Conservation (phyloP, 2,113 vertebrate species). For the Cyprinus carpio region DNA sequence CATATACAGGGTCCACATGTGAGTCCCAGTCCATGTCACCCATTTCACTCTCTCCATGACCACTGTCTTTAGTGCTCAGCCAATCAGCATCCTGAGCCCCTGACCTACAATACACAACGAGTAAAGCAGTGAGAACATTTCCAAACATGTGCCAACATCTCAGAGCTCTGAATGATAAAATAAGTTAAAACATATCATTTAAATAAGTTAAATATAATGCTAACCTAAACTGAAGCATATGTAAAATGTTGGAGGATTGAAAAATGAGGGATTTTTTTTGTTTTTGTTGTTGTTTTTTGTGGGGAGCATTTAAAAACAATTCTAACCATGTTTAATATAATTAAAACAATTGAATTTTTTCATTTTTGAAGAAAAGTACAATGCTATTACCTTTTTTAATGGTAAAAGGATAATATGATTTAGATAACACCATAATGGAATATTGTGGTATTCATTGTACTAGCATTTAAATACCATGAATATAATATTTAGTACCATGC, state of each 20-base stretch:
- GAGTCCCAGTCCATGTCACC: constrained; percentile 85
- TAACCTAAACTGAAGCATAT: background rate
- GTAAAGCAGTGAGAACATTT: background rate
- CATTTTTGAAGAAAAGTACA: background rate
- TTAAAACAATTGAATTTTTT: no score
- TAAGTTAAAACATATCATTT: background rate
- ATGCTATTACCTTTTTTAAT: background rate
- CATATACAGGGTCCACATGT: constrained; percentile 81
- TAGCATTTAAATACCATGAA: background rate
- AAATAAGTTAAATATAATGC: background rate
- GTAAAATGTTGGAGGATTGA: background rate
- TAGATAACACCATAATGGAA: background rate
- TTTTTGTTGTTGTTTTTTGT: background rate
- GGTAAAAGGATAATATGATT: background rate
- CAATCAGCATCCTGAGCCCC: constrained; percentile 80
- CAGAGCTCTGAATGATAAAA: background rate
- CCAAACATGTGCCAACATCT: background rate
- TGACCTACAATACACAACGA: constrained; percentile 70
- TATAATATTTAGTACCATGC: background rate
- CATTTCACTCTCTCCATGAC: constrained; percentile 82
- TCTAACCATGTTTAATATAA: background rate
- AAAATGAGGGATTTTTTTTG: background rate
- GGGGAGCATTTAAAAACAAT: background rate
- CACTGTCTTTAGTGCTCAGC: constrained; percentile 84
- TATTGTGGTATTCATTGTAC: background rate